Base-by-base conservation (phyloP, 2,888 invertebrate genomes). In the Ophioninae sp. region DNA sequence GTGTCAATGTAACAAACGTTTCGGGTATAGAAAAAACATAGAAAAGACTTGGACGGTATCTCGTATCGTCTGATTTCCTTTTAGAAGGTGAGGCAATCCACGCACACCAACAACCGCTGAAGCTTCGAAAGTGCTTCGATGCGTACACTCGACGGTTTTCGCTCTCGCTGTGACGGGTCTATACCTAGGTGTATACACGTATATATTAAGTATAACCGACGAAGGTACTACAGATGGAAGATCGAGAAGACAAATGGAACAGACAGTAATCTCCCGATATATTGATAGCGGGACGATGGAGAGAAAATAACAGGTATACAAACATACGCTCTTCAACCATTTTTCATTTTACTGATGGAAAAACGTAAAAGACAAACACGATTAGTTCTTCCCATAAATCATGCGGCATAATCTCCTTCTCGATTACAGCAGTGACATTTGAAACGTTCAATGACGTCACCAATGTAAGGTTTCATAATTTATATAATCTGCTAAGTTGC, bases 11-110 rank as follows among this genome's bases (percentile, higher is more conserved):
- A 65, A 61, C 51, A 51, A 51, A 73, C 67, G 13, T 77, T 39
- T 73, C 73, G 41, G 6, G 63, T 8, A 44, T 74, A 69, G 23
- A 78, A 64, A 64, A 77, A 22, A 78, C 17, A 44, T 6, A 20
- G 59, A 59, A 72, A 72, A 51, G 59, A 72, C 71, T 22, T 6
- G 44, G 22, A 37, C 44, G 22, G 68, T 74, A 69, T 78, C 73
- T 69, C 74, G n/a, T 74, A 64, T 64, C 59, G 10, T 22, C 20
- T 59, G 59, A 72, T 72, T n/a, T 56, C 30, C 71, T 59, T 72
- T 37, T 56, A 22, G 20, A 20, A 72, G 39, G 39, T 17, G 63
- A 23, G 63, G 5, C 20, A 63, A 30, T 23, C 63, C 6, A 63
- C 20, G 59, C 37, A 39, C 58, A 72, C 72, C 59, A 20, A 41